A percentile compares a stretch with the other conserved stretches of the same genome.
Evolutionary conservation across 2,888 invertebrate species (phyloP).

Genomic region (Scaptomyza caliginosa): DNA sequence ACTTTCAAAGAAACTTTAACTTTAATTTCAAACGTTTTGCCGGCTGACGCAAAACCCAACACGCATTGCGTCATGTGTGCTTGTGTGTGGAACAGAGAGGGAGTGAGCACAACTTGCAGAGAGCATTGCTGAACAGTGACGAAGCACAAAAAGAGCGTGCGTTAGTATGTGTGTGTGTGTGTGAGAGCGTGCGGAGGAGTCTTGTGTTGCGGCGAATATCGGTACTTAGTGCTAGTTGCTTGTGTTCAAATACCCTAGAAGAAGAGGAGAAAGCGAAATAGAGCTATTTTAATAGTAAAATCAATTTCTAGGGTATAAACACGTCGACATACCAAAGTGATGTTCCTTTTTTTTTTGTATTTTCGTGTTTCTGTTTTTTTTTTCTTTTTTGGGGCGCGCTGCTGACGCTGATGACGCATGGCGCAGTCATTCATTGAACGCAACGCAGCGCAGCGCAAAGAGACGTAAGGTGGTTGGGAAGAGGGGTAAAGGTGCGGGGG

Average conservation of each 20-base stretch:
- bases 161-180: background rate
- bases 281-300: background rate
- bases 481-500: background rate
- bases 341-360: background rate
- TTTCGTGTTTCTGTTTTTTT: constrained; percentile 21
- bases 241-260: background rate
- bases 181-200: constrained; percentile 6
- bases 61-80: constrained; percentile 66
- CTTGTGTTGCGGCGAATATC: background rate
- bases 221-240: background rate
- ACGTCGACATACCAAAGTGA: background rate
- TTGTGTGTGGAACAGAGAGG: background rate
- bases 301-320: background rate
- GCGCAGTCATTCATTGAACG: constrained; percentile 47
- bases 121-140: constrained; percentile 8
- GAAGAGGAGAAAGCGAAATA: background rate
- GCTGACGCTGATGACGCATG: constrained; percentile 51
- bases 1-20: constrained; percentile 38
- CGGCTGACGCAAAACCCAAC: constrained; percentile 61
- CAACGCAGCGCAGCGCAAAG: background rate
- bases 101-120: background rate
- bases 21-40: constrained; percentile 36
- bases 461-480: background rate
- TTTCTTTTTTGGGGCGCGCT: constrained; percentile 32
- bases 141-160: background rate